These are phyloP conservation scores for Antedon mediterranea DNA, from an alignment of 53 echinoderm and acorn worm species.

Conservation along the genomic window DNA sequence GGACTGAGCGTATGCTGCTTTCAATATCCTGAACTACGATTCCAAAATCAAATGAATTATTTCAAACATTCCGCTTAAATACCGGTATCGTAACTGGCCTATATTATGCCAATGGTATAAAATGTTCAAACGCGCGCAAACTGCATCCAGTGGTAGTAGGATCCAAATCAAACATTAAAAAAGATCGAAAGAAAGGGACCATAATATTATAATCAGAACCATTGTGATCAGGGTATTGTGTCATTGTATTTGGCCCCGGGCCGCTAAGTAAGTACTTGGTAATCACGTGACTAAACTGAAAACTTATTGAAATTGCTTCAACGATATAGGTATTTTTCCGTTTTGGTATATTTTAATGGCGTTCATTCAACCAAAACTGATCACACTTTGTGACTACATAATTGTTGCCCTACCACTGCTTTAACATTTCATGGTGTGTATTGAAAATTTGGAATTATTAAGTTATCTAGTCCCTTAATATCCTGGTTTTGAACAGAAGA, in stretches of 20 bases:
- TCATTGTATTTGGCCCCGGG: background rate
- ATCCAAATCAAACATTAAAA: background rate
- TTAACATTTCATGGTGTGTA: background rate
- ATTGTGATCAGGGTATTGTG: background rate
- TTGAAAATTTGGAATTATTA: background rate
- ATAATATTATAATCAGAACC: background rate
- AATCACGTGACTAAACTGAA: background rate
- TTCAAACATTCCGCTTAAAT: no score
- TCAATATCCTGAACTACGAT: no score
- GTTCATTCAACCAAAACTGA: background rate
- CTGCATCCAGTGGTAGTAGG: no score
- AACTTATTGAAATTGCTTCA: background rate
- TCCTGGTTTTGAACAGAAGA: background rate
- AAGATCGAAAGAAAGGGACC: background rate
- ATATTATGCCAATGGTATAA: no score
- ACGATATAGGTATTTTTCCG: background rate
- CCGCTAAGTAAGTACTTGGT: background rate
- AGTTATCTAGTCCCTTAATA: background rate
- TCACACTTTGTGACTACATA: no score
- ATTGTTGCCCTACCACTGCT: no score
- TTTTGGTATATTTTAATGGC: background rate
- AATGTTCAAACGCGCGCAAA: no score
- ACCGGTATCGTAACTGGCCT: no score
- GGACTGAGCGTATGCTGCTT: no score
- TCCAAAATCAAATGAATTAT: no score